Base-by-base conservation (phyloP, 2,113 vertebrate species). In the Dicentrarchus labrax region DNA sequence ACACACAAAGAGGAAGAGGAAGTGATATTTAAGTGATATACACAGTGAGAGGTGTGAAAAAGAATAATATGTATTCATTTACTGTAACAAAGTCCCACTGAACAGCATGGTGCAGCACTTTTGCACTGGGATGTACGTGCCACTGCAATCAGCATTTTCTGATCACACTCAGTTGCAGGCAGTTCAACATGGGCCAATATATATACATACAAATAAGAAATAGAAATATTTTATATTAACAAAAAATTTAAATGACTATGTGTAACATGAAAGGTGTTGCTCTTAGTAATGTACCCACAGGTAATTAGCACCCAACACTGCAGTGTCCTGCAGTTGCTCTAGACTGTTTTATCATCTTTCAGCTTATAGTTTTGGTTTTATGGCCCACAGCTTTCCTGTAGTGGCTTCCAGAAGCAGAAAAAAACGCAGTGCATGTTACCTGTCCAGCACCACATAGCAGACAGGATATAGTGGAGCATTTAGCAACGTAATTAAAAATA, bases 1-100 rank as follows among this genome's bases (percentile, higher is more conserved):
- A 56, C n/a, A 39, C 6, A 36, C 48, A 47, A 56, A 50, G 24
- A 71, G 66, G 10, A 78, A 78, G 51, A 30, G 57, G 41, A 83
- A 77, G 67, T 36, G 4, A 50, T 43, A 41, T 15, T 17, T 10
- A n/a, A 16, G 62, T 8, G 45, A 16, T 22, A 61, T 12, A 24
- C 3, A n/a, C 10, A 36, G 69, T 10, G 0, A n/a, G 36, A 51
- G 53, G 54, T 45, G 54, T 36, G 17, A 75, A 62, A 8, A 16
- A 2, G 48, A 22, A 6, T 0, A 61, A 6, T 70, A 30, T 6
- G 24, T 41, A 0, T 50, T 8, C 10, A 36, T 56, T 47, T 13
- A 73, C 12, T 41, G 21, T 39, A 19, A 13, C 10, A 47, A 1
- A 10, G 22, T n/a, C 10, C 24, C 50, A 39, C 39, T 47, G 2